phyloP scores from a whole-genome alignment of 2,888 invertebrate species.

The Hypomecis punctinalis region DNA sequence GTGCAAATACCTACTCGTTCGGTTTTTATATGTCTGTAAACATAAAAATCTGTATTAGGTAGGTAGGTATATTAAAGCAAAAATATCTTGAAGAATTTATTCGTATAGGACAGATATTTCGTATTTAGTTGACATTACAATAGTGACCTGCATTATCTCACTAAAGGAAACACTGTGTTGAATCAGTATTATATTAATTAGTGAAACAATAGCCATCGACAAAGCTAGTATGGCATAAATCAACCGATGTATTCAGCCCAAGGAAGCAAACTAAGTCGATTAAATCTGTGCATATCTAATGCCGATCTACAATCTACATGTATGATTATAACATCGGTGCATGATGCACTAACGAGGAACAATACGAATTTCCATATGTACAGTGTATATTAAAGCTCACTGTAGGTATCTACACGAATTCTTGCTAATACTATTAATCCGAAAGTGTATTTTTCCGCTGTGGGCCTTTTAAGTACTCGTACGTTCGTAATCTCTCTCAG shows the following conservation, averaged over 20 bases:
- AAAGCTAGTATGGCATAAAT: slow-evolving; percentile 9
- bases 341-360: slow-evolving; percentile 12
- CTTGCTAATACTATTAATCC: background rate
- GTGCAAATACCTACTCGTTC: no score
- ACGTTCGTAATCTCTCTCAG: no score
- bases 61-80: no score
- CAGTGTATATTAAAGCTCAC: background rate
- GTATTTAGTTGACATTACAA: background rate
- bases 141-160: background rate
- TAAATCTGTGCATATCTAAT: slow-evolving; percentile 26
- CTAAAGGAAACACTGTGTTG: background rate
- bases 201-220: slow-evolving; percentile 2
- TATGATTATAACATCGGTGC: slow-evolving; percentile 9
- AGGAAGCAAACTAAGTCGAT: slow-evolving; percentile 20
- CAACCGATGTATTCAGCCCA: slow-evolving; percentile 17
- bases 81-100: no score
- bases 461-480: no score
- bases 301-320: slow-evolving; percentile 28
- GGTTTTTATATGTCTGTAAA: no score
- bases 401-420: background rate
- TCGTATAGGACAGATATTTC: no score
- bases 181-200: background rate
- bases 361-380: slow-evolving; percentile 9
- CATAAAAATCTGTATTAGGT: no score
- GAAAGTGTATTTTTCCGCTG: no score